Base-by-base conservation (phyloP, 1,140 invertebrate genomes). In the Atta colombica region DNA sequence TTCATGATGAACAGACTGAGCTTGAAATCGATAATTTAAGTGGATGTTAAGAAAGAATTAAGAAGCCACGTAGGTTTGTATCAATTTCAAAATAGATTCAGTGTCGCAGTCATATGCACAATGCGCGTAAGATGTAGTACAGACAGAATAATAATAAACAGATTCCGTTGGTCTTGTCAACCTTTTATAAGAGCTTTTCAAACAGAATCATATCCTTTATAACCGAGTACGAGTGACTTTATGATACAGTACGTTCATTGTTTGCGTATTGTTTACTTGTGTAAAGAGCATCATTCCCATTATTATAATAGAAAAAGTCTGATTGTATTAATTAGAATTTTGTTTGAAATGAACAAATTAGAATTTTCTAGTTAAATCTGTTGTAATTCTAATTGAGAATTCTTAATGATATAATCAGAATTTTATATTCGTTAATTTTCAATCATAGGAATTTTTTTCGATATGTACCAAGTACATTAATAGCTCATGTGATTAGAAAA, bases 21-120 rank as follows among this genome's bases (percentile, higher is more conserved):
- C 49, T 21, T 45, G 35, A 72, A 81, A 68, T 72, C 78, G 51
- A 81, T 77, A 77, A 77, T 51, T 65, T 51, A 77, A 65, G 58
- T 16, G 58, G 58, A 63, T 18, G 39, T 65, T 65, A 65, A 49
- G 39, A 65, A 45, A 77, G 75, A 77, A 65, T 77, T 77, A 63
- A 77, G 60, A 77, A 77, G 75, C 60, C 74, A 31, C 53, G n/a
- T 75, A 45, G 55, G 18, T 35, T 77, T 21, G 25, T 5, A 51
- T 65, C 14, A 77, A 77, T 65, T 77, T 77, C 60, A 31, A 77
- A 61, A 49, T n/a, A 35, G 60, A 77, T 55, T 63, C 21, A 60
- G 39, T 16, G 18, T 31, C 25, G 16, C 55, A 25, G 14, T 21
- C 4, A 7, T 35, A 31, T 75, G 31, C 31, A 53, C 7, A 74